Percentiles rank a stretch among this genome's conserved stretches.
These are phyloP conservation scores for Adela reaumurella DNA, from an alignment of 2,888 invertebrate species.

Conservation along the genomic window DNA sequence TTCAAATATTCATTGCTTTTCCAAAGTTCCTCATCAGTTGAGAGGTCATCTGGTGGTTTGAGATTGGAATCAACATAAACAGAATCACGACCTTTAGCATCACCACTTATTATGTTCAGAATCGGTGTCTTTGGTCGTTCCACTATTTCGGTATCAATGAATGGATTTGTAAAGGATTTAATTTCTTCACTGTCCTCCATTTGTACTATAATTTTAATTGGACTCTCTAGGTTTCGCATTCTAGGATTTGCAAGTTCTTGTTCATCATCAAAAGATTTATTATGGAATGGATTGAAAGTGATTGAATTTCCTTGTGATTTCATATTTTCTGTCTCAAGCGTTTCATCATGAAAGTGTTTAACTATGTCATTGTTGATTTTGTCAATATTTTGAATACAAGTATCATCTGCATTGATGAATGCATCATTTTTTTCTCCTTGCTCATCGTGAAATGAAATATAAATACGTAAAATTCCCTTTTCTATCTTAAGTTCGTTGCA, in stretches of 20 bases:
- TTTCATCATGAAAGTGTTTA: too few species aligned
- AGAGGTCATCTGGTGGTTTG: constrained; percentile 19
- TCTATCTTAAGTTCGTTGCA: too few species aligned
- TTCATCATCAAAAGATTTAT: constrained; percentile 26
- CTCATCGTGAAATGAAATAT: too few species aligned
- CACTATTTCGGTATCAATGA: constrained; percentile 20
- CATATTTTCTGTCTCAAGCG: too few species aligned
- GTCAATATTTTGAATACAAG: too few species aligned
- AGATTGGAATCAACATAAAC: constrained; percentile 23
- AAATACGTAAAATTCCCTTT: too few species aligned
- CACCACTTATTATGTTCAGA: constrained; percentile 36
- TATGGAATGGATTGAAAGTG: constrained; percentile 30
- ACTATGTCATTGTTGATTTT: too few species aligned
- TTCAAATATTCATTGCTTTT: constrained; percentile 30
- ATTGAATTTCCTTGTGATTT: background rate
- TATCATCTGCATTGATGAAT: too few species aligned
- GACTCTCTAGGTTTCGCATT: too few species aligned
- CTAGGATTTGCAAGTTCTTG: too few species aligned
- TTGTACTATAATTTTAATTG: constrained; percentile 27
- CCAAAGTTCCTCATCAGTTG: constrained; percentile 13
- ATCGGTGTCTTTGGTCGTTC: constrained; percentile 40
- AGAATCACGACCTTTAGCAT: constrained; percentile 25
- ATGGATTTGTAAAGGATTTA: constrained; percentile 24
- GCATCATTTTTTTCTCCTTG: too few species aligned
- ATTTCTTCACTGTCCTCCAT: constrained; percentile 17